Conservation (phyloP, 1,140 invertebrate species). For the Trichonephila clavipes region DNA sequence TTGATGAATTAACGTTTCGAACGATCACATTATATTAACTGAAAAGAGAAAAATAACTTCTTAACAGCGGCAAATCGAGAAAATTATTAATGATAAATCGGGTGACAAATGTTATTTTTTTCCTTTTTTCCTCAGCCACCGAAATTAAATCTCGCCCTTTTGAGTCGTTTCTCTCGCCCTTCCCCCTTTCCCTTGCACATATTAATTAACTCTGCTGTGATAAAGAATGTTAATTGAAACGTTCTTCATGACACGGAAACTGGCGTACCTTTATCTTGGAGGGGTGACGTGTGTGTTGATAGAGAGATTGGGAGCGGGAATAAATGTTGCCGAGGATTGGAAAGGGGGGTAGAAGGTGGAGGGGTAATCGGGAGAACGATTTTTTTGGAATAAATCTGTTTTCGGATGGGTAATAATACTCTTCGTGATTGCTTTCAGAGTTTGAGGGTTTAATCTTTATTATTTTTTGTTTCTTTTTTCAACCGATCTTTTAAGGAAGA, state of each 20-base stretch:
- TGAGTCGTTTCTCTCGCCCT: neutral
- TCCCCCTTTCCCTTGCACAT: neutral
- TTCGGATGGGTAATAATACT: neutral
- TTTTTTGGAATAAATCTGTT: slow-evolving; percentile 9
- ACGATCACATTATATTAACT: neutral
- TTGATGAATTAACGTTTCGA: slow-evolving; percentile 11
- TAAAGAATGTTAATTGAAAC: slow-evolving; percentile 59
- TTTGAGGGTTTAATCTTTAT: neutral
- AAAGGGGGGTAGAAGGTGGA: neutral
- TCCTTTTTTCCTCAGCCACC: neutral
- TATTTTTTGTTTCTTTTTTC: too few relatives aligned
- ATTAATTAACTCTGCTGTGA: slow-evolving; percentile 12
- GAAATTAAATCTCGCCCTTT: slow-evolving; percentile 51
- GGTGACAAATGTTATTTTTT: slow-evolving; percentile 47
- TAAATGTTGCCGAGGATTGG: slow-evolving; percentile 25
- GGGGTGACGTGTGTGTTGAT: neutral
- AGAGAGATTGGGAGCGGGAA: slow-evolving; percentile 2
- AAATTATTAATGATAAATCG: slow-evolving; percentile 56
- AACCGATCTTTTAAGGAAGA: neutral
- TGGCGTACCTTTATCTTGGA: neutral
- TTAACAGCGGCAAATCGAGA: neutral
- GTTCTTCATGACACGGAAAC: slow-evolving; percentile 32
- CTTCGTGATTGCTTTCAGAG: neutral
- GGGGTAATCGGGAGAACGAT: neutral
- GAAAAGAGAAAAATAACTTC: neutral